These are phyloP conservation scores for Anas acuta DNA, from an alignment of 2,797 vertebrate species.

Conservation along the genomic window DNA sequence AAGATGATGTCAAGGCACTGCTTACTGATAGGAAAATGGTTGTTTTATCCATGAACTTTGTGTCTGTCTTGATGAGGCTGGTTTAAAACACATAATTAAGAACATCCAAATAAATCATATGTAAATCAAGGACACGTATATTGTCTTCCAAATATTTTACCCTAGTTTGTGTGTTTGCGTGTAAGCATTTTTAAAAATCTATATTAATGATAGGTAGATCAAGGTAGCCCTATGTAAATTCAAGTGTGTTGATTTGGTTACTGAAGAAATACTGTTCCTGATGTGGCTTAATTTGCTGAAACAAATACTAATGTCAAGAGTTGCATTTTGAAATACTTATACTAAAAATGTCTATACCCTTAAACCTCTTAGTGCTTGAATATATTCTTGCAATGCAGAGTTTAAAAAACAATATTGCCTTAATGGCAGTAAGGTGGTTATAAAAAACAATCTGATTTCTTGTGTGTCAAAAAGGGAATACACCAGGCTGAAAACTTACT, in stretches of 20 bases:
- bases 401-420: background rate
- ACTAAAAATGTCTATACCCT: background rate
- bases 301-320: background rate
- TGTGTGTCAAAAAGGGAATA: background rate
- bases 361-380: background rate
- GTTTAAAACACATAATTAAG: background rate
- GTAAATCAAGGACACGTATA: background rate
- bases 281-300: background rate
- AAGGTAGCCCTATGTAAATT: background rate
- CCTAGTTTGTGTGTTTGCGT: background rate
- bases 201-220: background rate
- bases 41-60: background rate
- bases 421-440: background rate
- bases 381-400: background rate
- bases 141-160: background rate
- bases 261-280: background rate
- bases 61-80: background rate
- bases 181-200: background rate
- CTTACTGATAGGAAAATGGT: background rate
- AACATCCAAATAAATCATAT: background rate
- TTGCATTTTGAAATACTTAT: background rate
- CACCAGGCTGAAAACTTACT: background rate
- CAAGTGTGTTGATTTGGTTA: background rate
- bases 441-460: background rate
- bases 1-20: background rate